phyloP scores from a whole-genome alignment of 2,113 vertebrate genomes.

The Siniperca knerii region DNA sequence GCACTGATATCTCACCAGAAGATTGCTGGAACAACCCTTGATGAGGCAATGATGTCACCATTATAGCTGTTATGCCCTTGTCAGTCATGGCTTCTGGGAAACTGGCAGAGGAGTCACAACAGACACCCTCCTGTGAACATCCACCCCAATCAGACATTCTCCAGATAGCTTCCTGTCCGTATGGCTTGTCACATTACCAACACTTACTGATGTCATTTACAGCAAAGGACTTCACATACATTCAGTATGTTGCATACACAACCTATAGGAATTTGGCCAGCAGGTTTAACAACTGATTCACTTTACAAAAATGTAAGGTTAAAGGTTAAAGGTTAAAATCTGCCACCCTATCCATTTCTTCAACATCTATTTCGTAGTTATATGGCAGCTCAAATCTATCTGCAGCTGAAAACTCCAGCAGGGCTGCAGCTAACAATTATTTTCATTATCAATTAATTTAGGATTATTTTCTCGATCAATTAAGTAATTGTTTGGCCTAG shows the following conservation, averaged over 20 bases:
- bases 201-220: conserved; percentile 59
- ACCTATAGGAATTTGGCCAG: conserved; percentile 22
- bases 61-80: conserved; percentile 11
- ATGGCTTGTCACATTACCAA: conserved; percentile 71
- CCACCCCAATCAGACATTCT: conserved; percentile 64
- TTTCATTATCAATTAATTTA: not conserved
- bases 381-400: not conserved
- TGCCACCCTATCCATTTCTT: not conserved
- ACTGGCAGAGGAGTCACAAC: conserved; percentile 52
- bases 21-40: conserved; percentile 31
- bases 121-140: conserved; percentile 46
- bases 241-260: not conserved
- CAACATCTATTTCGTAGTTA: not conserved
- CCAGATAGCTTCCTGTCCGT: conserved; percentile 75
- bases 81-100: conserved; percentile 75
- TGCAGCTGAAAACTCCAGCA: not conserved
- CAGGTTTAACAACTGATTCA: conserved; percentile 26
- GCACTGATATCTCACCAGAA: conserved; percentile 17
- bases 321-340: not conserved
- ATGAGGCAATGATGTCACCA: conserved; percentile 44
- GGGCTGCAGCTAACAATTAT: not conserved
- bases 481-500: not conserved
- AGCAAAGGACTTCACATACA: conserved; percentile 32
- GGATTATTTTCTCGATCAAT: not conserved
- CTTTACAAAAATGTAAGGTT: not conserved